Evolutionary conservation across 1,140 invertebrate species (phyloP).

Genomic region (Drosophila parvula): DNA sequence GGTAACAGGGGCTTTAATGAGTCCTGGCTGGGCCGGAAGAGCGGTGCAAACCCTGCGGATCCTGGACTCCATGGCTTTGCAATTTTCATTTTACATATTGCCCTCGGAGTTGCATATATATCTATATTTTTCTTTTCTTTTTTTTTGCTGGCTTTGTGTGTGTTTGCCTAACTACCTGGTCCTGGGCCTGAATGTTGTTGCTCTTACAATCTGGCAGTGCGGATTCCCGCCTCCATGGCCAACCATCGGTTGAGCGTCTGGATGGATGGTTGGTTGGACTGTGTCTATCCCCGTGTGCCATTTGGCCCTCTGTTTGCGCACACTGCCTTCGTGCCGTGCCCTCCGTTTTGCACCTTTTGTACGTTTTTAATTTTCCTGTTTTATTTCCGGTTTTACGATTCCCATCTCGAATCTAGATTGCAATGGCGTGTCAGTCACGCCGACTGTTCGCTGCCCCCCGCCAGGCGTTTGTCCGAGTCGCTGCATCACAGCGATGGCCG

Average conservation of each 20-base stretch:
- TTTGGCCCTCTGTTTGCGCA: conserved; percentile 67
- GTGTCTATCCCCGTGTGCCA: conserved; percentile 45
- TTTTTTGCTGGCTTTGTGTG: conserved; percentile 48
- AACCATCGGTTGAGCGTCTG: conserved; percentile 23
- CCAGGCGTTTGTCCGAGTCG: conserved; percentile 15
- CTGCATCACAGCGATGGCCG: neutral
- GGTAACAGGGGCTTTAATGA: conserved; percentile 42
- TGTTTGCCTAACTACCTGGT: conserved; percentile 61
- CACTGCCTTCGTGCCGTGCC: conserved; percentile 49
- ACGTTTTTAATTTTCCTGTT: conserved; percentile 84
- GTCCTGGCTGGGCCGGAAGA: conserved; percentile 12
- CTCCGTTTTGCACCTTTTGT: conserved; percentile 81
- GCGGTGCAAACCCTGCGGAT: conserved; percentile 28
- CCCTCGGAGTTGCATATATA: conserved; percentile 71
- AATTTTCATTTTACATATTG: conserved; percentile 80
- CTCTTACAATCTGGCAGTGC: conserved; percentile 50
- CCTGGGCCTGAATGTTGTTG: conserved; percentile 29
- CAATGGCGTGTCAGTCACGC: conserved; percentile 51
- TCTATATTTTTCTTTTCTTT: conserved; percentile 19
- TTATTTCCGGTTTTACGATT: conserved; percentile 84
- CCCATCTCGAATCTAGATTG: conserved; percentile 82
- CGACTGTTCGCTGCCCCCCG: neutral
- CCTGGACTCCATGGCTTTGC: conserved; percentile 49
- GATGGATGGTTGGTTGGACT: conserved; percentile 50
- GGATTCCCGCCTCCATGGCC: conserved; percentile 10